Conservation (phyloP, 2,113 vertebrate species). For the Lutjanus erythropterus region DNA sequence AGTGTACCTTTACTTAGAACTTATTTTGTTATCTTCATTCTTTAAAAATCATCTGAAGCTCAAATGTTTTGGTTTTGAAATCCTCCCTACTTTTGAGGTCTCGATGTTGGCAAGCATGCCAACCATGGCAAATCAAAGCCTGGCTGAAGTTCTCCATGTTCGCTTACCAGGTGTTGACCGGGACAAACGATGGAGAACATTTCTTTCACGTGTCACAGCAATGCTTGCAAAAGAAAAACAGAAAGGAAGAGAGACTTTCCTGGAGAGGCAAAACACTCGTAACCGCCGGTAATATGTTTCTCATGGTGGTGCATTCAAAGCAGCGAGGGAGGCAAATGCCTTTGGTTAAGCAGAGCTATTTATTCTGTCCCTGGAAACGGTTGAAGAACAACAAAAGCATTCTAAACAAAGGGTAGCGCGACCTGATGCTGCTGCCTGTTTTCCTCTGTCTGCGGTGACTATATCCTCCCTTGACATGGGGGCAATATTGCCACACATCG, state of each 20-base stretch:
- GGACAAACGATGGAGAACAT: conserved; percentile 26
- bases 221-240: conserved; percentile 47
- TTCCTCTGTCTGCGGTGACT: conserved; percentile 57
- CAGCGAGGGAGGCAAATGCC: conserved; percentile 70
- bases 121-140: conserved; percentile 27
- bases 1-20: no score
- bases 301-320: conserved; percentile 73
- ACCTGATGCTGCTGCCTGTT: conserved; percentile 67
- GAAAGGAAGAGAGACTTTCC: conserved; percentile 36
- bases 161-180: background rate
- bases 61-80: no score
- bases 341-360: conserved; percentile 79
- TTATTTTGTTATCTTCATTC: no score
- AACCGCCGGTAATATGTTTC: conserved; percentile 78
- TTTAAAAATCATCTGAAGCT: no score
- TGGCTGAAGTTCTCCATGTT: conserved; percentile 7
- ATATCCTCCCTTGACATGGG: conserved; percentile 42
- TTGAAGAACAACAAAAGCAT: conserved; percentile 75
- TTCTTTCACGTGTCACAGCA: conserved; percentile 55
- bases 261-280: conserved; percentile 58
- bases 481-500: conserved; percentile 36
- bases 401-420: conserved; percentile 59
- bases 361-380: conserved; percentile 75
- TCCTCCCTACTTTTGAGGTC: no score
- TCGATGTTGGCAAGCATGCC: no score